These are phyloP conservation scores for Pholis gunnellus DNA, from an alignment of 2,113 vertebrate species.

Conservation along the genomic window DNA sequence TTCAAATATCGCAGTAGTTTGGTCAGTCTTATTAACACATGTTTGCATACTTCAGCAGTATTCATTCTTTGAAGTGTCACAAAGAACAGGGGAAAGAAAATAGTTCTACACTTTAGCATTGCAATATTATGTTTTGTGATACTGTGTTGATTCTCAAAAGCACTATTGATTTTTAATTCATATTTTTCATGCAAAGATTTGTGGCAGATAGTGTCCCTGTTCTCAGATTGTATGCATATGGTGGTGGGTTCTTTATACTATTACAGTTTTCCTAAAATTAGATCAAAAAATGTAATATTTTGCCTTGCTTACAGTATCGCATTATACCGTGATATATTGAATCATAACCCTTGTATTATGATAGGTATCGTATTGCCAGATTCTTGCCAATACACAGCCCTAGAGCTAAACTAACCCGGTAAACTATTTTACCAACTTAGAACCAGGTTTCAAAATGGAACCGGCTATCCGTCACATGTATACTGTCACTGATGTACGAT, in stretches of 20 bases:
- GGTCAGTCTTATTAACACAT: neutral
- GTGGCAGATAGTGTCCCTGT: neutral
- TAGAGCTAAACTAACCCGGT: neutral
- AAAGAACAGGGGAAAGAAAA: neutral
- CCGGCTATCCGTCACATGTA: neutral
- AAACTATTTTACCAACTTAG: neutral
- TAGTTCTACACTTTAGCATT: neutral
- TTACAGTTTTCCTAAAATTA: neutral
- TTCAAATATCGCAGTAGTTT: neutral
- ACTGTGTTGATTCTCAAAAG: neutral
- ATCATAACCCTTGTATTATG: neutral
- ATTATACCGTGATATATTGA: neutral
- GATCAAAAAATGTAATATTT: neutral
- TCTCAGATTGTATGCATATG: neutral
- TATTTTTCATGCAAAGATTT: neutral
- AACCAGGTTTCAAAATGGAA: neutral
- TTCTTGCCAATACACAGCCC: neutral
- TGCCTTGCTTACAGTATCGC: neutral
- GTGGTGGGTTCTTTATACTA: neutral
- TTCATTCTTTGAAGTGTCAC: neutral
- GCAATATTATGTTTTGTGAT: constrained; percentile 1
- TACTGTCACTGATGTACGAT: neutral
- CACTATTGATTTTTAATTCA: neutral
- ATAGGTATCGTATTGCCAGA: too few relatives aligned
- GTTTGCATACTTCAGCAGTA: neutral